These are phyloP conservation scores for Lordiphosa clarofinis DNA, from an alignment of 1,140 invertebrate species.

Conservation along the genomic window DNA sequence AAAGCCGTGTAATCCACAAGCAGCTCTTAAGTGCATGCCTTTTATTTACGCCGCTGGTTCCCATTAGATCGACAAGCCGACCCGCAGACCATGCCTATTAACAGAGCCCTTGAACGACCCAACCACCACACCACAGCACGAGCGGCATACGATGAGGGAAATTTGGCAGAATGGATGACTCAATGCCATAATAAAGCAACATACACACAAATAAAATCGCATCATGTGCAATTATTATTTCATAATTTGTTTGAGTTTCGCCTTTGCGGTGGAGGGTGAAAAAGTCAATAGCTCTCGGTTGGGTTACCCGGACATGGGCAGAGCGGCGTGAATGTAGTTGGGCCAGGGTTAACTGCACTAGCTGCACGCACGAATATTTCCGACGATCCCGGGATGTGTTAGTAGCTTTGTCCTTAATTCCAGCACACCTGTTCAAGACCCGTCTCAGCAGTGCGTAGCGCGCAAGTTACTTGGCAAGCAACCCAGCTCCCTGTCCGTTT, in stretches of 20 bases:
- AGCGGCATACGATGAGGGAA: conserved; percentile 32
- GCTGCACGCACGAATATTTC: too few relatives aligned
- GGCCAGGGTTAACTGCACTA: too few relatives aligned
- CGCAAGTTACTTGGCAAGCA: too few relatives aligned
- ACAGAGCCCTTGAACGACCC: conserved; percentile 33
- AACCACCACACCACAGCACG: conserved; percentile 42
- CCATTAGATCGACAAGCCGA: conserved; percentile 42
- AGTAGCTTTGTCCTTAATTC: too few relatives aligned
- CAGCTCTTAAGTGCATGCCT: conserved; percentile 64
- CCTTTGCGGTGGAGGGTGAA: conserved; percentile 52
- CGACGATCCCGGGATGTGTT: too few relatives aligned
- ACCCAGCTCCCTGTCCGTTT: too few relatives aligned
- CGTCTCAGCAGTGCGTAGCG: too few relatives aligned
- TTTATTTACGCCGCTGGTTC: conserved; percentile 65
- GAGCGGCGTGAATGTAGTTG: background rate
- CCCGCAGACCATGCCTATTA: conserved; percentile 30
- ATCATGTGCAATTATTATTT: conserved; percentile 72
- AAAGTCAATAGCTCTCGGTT: conserved; percentile 64
- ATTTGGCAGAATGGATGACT: conserved; percentile 50
- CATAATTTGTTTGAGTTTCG: conserved; percentile 68
- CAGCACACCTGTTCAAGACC: too few relatives aligned
- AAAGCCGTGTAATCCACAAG: conserved; percentile 65
- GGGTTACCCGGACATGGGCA: conserved; percentile 15
- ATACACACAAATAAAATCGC: conserved; percentile 45
- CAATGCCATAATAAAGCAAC: conserved; percentile 39